Base-by-base conservation (phyloP, 2,113 vertebrate species). In the Phrynosoma blainvillii region DNA sequence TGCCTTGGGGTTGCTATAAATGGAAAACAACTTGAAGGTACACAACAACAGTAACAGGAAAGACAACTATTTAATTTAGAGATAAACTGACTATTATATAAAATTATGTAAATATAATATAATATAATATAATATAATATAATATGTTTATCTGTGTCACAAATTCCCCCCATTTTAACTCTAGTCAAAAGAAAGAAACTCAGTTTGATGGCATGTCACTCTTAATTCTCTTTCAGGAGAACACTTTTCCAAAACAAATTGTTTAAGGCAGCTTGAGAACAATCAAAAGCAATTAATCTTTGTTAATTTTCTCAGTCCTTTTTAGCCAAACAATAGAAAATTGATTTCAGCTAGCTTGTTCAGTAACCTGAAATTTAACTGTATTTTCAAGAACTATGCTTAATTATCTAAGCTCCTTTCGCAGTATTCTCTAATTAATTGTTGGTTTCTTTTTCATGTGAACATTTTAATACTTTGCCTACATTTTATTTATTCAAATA, bases 371-470 rank as follows among this genome's bases (percentile, higher is more conserved):
- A 70, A 77, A 54, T 30, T 70, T 30, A 77, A 21, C n/a, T 56
- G 47, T 21, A 68, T 88, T 83, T 88, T 32, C 30, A 62, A 82
- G 18, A 27, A 65, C 79, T 87, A 75, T 83, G 66, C 36, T 59
- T 8, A 76, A 47, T 36, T 54, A 68, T 5, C 42, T 71, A 10
- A 23, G 11, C n/a, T 25, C 7, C 5, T 82, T 70, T 59, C 23
- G 12, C 76, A 47, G 36, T 76, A 47, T 68, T 70, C 74, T 27
- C 21, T 78, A 70, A 47, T 82, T 74, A 80, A 82, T 74, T 65
- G 59, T 80, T 80, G 13, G 18, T 81, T 81, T 78, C 18, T 21
- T 47, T 70, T 56, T 32, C 65, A n/a, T 52, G 30, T 36, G 71
- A 36, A 21, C 66, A 65, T 82, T 40, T 82, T 86, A 68, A 76